A percentile compares a stretch with the other conserved stretches of the same genome.
Evolutionary conservation across 2,888 invertebrate genomes (phyloP).

Genomic region (Girardia tigrina): DNA sequence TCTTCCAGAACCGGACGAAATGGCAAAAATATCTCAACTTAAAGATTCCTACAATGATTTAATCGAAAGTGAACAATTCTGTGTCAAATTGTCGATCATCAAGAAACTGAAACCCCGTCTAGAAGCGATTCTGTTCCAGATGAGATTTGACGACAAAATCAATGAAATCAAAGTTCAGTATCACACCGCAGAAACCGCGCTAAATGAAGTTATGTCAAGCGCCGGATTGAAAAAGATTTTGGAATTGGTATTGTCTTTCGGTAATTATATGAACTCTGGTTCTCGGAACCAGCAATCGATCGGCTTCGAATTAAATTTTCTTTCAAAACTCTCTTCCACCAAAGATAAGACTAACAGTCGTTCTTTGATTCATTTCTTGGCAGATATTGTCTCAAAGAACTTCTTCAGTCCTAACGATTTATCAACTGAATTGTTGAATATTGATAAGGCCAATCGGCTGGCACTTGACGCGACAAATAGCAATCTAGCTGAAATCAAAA

Average conservation of each 20-base stretch:
- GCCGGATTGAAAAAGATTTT: slow-evolving; percentile 75
- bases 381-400: slow-evolving; percentile 70
- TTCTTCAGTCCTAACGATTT: slow-evolving; percentile 68
- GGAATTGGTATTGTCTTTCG: slow-evolving; percentile 72
- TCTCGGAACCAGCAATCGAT: slow-evolving; percentile 77
- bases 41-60: slow-evolving; percentile 58
- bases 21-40: slow-evolving; percentile 67
- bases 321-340: slow-evolving; percentile 55
- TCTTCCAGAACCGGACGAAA: slow-evolving; percentile 65
- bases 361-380: slow-evolving; percentile 78
- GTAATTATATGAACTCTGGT: slow-evolving; percentile 91
- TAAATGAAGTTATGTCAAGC: slow-evolving; percentile 52
- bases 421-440: slow-evolving; percentile 69
- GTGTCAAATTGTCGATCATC: slow-evolving; percentile 63
- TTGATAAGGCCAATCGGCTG: slow-evolving; percentile 66
- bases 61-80: slow-evolving; percentile 71
- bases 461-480: slow-evolving; percentile 51
- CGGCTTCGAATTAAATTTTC: slow-evolving; percentile 86
- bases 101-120: slow-evolving; percentile 71
- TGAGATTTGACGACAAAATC: slow-evolving; percentile 71
- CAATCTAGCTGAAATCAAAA: slow-evolving; percentile 64
- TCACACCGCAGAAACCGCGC: slow-evolving; percentile 38
- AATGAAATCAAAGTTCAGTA: slow-evolving; percentile 71
- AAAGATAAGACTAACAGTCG: slow-evolving; percentile 82
- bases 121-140: slow-evolving; percentile 73